Conservation (phyloP, 2,888 invertebrate genomes). For the Eristalis pertinax region DNA sequence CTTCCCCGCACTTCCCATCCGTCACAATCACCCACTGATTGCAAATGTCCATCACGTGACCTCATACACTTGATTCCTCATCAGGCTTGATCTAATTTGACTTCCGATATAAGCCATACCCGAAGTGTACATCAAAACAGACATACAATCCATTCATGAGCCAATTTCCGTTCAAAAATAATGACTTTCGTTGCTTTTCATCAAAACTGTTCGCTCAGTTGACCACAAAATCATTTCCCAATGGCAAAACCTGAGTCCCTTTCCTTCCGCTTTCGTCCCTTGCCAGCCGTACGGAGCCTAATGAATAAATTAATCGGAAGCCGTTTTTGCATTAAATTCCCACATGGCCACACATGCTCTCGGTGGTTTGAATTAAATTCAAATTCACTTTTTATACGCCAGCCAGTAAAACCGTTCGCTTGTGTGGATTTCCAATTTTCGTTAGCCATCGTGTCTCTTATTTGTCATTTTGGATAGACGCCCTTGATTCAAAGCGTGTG, state of each 20-base stretch:
- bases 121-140: not conserved
- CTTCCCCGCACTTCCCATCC: too few species aligned
- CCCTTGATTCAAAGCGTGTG: not conserved
- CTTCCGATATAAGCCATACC: not conserved
- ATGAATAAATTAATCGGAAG: slow-evolving; percentile 16
- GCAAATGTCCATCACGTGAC: too few species aligned
- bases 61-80: too few species aligned
- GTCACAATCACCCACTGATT: too few species aligned
- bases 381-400: not conserved
- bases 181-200: not conserved
- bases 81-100: too few species aligned
- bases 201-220: not conserved
- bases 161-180: not conserved
- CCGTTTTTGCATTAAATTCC: not conserved
- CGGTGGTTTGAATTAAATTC: not conserved
- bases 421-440: not conserved
- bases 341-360: not conserved
- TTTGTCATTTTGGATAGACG: not conserved
- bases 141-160: not conserved
- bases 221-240: not conserved
- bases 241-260: not conserved
- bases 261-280: not conserved
- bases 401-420: not conserved
- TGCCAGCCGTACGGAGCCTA: not conserved
- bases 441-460: not conserved